Base-by-base conservation (phyloP, 2,888 invertebrate species). In the Nasonia oneida region DNA sequence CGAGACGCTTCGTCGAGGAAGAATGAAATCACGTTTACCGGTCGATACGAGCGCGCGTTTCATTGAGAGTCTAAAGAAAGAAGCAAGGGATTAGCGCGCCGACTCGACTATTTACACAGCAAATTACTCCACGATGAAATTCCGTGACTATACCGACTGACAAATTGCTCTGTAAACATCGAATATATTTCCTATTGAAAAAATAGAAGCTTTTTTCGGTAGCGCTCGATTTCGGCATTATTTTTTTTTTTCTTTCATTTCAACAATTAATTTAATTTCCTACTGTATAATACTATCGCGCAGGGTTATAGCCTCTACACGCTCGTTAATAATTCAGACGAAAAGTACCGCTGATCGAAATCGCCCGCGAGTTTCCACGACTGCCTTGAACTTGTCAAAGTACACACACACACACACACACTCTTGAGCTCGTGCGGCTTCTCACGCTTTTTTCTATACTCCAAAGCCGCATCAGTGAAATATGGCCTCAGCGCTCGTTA, bases 311-410 rank as follows among this genome's bases (percentile, higher is more conserved):
- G 12, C 1, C 47, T 47, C 47, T 42, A 10, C 23, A 23, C 18
- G 8, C 10, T 64, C 29, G n/a, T 67, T 4, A 23, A 71, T 71
- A 10, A 71, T 71, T 71, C 71, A 71, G 6, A 5, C 15, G 12
- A n/a, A 39, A 39, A 12, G n/a, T 47, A n/a, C 39, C 42, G 47
- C 23, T n/a, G n/a, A 42, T 73, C 73, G 42, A 42, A 73, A 73
- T 73, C n/a, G 70, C 70, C 29, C 70, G 10, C 64, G 33, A 67
- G 33, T 67, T 67, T 14, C 1, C 73, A 14, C 42, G 47, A 73
- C 23, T 33, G 29, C 67, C 73, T 73, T 73, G 73, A 73, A 73
- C 73, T 47, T 73, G 73, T 47, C 47, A n/a, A 23, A n/a, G 42
- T 14, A 61, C 23, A 23, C 61, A 61, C 10, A 23, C n/a, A 23